Conservation (phyloP, 2,888 invertebrate species). For the Diloba caeruleocephala region DNA sequence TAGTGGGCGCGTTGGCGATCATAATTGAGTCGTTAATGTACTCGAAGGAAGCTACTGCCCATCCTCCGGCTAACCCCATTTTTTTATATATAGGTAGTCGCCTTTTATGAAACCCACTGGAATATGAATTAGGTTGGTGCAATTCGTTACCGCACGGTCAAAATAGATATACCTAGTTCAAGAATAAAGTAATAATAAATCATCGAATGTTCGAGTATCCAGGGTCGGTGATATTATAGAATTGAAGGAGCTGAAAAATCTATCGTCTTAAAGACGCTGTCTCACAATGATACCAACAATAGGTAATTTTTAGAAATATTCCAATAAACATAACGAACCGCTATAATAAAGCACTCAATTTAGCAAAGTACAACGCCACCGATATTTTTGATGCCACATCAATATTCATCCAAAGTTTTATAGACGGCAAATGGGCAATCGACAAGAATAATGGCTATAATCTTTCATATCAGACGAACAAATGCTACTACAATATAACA, state of each 20-base stretch:
- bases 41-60: too few relatives aligned
- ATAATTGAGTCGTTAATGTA: too few relatives aligned
- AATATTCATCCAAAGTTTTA: slow-evolving; percentile 40
- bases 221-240: too few relatives aligned
- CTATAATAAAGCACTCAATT: slow-evolving; percentile 38
- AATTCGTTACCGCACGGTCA: too few relatives aligned
- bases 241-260: background rate
- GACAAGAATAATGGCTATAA: slow-evolving; percentile 37
- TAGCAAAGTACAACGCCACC: slow-evolving; percentile 30
- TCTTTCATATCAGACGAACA: slow-evolving; percentile 22
- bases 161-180: too few relatives aligned
- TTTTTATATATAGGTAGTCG: too few relatives aligned
- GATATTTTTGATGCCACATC: slow-evolving; percentile 27
- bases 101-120: too few relatives aligned
- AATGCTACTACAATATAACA: slow-evolving; percentile 29
- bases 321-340: slow-evolving; percentile 18
- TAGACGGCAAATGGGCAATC: slow-evolving; percentile 34
- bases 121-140: too few relatives aligned
- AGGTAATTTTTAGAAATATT: slow-evolving; percentile 23
- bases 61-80: too few relatives aligned
- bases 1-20: too few relatives aligned
- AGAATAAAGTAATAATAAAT: too few relatives aligned
- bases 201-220: too few relatives aligned
- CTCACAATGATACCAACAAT: slow-evolving; percentile 11
- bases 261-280: background rate